These are phyloP conservation scores for Eupithecia dodoneata DNA, from an alignment of 2,888 invertebrate species.

Conservation along the genomic window DNA sequence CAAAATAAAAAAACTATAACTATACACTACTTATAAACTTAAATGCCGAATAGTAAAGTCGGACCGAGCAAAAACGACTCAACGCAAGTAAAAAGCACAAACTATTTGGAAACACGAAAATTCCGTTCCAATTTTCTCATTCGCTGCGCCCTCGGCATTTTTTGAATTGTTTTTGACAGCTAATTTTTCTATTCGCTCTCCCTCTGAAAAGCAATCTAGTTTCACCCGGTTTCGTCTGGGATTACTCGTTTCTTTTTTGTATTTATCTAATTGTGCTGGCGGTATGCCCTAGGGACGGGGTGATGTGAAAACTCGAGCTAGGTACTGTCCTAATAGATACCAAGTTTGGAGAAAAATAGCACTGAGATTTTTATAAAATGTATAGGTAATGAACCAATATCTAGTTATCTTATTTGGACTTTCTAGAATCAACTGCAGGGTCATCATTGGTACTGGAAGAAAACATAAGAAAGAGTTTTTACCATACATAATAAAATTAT, in stretches of 20 bases:
- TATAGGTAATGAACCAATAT: not conserved
- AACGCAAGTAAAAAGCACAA: not conserved
- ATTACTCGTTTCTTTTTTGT: constrained; percentile 62
- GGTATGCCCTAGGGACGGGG: constrained; percentile 76
- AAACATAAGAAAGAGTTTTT: no score
- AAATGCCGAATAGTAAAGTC: not conserved
- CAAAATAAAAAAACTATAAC: no score
- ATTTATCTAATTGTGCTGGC: constrained; percentile 75
- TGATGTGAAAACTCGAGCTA: constrained; percentile 63
- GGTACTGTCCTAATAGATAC: constrained; percentile 54
- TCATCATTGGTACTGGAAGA: not conserved
- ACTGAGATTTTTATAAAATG: not conserved
- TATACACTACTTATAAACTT: no score
- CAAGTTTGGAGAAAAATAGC: not conserved
- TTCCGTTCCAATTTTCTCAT: constrained; percentile 15
- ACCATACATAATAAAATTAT: no score
- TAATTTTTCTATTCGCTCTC: constrained; percentile 40
- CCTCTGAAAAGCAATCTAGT: constrained; percentile 64
- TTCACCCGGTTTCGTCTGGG: constrained; percentile 46
- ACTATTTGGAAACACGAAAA: not conserved
- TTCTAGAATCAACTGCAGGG: not conserved
- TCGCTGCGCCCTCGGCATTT: constrained; percentile 15
- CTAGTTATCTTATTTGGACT: not conserved
- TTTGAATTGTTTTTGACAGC: constrained; percentile 35
- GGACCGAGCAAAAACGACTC: not conserved